Evolutionary conservation across 2,888 invertebrate species (phyloP).

Genomic region (Morpho deidamia): DNA sequence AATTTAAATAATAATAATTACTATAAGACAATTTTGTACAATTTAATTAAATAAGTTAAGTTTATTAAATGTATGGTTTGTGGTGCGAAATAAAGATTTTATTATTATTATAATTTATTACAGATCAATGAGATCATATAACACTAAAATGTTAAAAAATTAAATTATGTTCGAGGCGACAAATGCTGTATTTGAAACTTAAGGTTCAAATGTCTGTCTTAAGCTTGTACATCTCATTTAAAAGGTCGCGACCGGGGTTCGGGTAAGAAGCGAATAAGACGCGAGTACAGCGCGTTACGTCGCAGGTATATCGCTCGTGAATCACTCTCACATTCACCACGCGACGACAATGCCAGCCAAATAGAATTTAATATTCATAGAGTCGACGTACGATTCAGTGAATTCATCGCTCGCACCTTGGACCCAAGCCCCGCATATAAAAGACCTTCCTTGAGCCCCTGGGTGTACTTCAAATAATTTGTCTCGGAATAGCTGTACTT

Average conservation of each 20-base stretch:
- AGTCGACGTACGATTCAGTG: conserved; percentile 73
- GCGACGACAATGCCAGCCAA: conserved; percentile 68
- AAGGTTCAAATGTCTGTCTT: too few species aligned
- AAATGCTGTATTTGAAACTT: too few species aligned
- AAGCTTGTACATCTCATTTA: too few species aligned
- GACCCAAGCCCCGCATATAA: conserved; percentile 69
- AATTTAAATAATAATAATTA: too few species aligned
- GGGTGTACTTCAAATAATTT: conserved; percentile 70
- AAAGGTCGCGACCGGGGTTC: not conserved
- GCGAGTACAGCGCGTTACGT: conserved; percentile 25
- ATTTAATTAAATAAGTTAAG: too few species aligned
- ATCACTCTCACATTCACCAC: conserved; percentile 57
- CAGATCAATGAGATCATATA: too few species aligned
- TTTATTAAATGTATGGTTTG: too few species aligned
- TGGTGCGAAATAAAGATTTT: too few species aligned
- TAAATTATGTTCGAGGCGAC: too few species aligned
- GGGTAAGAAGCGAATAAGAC: conserved; percentile 15
- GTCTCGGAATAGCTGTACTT: conserved; percentile 64
- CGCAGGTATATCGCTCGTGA: conserved; percentile 30
- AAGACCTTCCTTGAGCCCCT: conserved; percentile 65
- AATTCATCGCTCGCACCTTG: conserved; percentile 73
- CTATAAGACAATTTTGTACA: too few species aligned
- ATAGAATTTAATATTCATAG: conserved; percentile 77
- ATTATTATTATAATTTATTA: too few species aligned
- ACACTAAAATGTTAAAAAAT: too few species aligned